Conservation (phyloP, 2,113 vertebrate genomes). For the Ochotona curzoniae region DNA sequence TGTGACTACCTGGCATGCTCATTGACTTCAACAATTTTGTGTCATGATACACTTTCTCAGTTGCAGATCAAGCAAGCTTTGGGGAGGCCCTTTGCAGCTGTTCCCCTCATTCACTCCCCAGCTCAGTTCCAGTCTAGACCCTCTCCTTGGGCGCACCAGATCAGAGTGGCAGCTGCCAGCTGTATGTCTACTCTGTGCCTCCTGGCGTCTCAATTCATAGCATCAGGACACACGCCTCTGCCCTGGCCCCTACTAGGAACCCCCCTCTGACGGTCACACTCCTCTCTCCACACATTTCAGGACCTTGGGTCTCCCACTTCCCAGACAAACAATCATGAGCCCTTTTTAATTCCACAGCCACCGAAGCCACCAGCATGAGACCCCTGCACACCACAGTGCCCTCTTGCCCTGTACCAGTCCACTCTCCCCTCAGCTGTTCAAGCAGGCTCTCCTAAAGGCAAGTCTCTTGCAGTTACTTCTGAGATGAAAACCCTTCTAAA, state of each 20-base stretch:
- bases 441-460: background rate
- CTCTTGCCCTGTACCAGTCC: background rate
- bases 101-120: background rate
- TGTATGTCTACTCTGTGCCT: too few species aligned
- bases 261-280: background rate
- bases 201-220: background rate
- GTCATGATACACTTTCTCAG: too few species aligned
- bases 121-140: background rate
- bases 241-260: background rate
- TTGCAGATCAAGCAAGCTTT: too few species aligned
- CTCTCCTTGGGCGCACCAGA: background rate
- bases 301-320: too few species aligned
- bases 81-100: too few species aligned
- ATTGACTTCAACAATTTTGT: too few species aligned
- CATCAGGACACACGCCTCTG: too few species aligned
- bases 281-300: background rate
- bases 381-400: fast-evolving
- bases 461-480: background rate
- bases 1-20: too few species aligned
- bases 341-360: background rate
- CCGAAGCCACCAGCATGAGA: background rate
- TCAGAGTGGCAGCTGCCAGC: background rate
- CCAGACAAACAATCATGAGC: background rate
- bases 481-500: background rate
- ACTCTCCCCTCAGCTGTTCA: background rate